These are phyloP conservation scores for Coptodon bakossiorum DNA, from an alignment of 2,113 vertebrate genomes.

Conservation along the genomic window DNA sequence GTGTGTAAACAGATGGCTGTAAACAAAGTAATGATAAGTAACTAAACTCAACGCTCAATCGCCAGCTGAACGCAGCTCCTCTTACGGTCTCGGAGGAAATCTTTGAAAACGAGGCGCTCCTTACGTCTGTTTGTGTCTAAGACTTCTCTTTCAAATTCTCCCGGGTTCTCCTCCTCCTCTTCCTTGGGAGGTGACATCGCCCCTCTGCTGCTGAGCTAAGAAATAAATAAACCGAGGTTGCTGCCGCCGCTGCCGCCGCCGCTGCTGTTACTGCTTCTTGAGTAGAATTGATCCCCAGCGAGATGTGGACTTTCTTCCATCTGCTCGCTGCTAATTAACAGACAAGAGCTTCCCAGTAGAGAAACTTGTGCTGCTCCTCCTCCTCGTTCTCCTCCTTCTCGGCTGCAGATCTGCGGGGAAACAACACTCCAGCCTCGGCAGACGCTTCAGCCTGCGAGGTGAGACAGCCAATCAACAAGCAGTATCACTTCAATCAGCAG, in stretches of 20 bases:
- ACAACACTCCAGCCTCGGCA: constrained; percentile 22
- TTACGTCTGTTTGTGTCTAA: constrained; percentile 30
- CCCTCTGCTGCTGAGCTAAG: constrained; percentile 33
- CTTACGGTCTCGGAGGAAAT: constrained; percentile 42
- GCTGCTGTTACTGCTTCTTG: constrained; percentile 31
- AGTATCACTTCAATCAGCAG: constrained; percentile 8
- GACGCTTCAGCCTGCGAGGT: constrained; percentile 22
- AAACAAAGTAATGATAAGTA: constrained; percentile 62
- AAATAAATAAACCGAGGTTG: constrained; percentile 53
- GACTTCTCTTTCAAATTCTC: constrained; percentile 28
- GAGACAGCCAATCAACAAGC: constrained; percentile 42
- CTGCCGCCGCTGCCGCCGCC: neutral
- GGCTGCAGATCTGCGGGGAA: constrained; percentile 35
- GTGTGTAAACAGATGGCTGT: constrained; percentile 65
- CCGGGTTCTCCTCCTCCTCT: constrained; percentile 19
- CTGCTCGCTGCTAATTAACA: constrained; percentile 72
- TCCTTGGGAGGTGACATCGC: constrained; percentile 48
- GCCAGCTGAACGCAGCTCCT: constrained; percentile 26
- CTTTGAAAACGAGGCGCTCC: neutral
- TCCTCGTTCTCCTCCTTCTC: constrained; percentile 12
- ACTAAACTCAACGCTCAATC: constrained; percentile 49
- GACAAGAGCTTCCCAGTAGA: constrained; percentile 57
- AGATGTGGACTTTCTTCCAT: constrained; percentile 65
- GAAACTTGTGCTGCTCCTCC: constrained; percentile 11
- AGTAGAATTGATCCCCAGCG: constrained; percentile 57